phyloP scores from a whole-genome alignment of 2,888 invertebrate species.

The Callosobruchus maculatus region DNA sequence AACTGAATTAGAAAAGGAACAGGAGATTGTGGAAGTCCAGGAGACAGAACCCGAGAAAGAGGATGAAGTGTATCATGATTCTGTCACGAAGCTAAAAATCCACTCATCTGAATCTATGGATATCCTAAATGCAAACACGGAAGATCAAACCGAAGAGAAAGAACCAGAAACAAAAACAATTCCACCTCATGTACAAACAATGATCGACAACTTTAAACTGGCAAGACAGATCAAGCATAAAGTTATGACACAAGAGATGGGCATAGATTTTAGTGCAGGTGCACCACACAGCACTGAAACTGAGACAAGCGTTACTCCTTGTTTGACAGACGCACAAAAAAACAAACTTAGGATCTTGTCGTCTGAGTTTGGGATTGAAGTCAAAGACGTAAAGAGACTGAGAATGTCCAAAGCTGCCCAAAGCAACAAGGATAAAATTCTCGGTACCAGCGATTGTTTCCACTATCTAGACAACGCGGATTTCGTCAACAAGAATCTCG shows the following conservation, averaged over 20 bases:
- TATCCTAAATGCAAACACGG: conserved; percentile 55
- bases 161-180: conserved; percentile 38
- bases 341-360: conserved; percentile 61
- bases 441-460: conserved; percentile 38
- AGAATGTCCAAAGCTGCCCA: conserved; percentile 20
- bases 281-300: conserved; percentile 28
- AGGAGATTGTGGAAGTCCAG: not conserved
- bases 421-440: conserved; percentile 37
- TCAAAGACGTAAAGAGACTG: conserved; percentile 28
- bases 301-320: conserved; percentile 33
- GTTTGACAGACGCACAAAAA: conserved; percentile 57
- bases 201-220: conserved; percentile 49
- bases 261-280: conserved; percentile 44
- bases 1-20: not conserved
- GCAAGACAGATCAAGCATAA: conserved; percentile 52
- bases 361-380: conserved; percentile 55
- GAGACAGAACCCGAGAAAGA: conserved; percentile 36
- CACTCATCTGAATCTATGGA: conserved; percentile 55
- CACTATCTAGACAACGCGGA: conserved; percentile 33
- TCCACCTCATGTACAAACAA: conserved; percentile 20
- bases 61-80: not conserved
- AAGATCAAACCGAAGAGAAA: conserved; percentile 33
- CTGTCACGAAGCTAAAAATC: conserved; percentile 40
- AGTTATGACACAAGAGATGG: conserved; percentile 54
- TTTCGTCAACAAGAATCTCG: conserved; percentile 32